Percentiles rank a stretch among this genome's conserved stretches.
Conservation (phyloP, 2,888 invertebrate species). For the Seladonia tumulorum region DNA sequence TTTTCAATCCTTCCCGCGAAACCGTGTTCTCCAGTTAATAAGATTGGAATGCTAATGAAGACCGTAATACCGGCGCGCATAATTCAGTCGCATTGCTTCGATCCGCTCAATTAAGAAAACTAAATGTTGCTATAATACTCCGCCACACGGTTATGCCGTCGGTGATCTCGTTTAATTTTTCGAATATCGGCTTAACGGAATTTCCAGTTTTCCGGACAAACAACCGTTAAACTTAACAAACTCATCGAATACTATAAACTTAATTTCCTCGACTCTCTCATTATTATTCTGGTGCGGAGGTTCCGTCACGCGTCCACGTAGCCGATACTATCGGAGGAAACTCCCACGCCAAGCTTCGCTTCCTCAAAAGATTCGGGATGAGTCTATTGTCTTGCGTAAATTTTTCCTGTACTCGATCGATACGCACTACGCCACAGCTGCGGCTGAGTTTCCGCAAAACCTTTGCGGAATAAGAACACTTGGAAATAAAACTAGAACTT, state of each 20-base stretch:
- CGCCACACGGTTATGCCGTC: not conserved
- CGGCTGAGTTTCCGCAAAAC: not conserved
- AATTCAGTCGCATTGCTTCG: not conserved
- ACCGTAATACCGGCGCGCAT: not conserved
- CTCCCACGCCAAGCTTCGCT: not conserved
- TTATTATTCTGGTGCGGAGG: not conserved
- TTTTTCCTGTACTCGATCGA: not conserved
- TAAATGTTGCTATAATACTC: not conserved
- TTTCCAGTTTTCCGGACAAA: not conserved
- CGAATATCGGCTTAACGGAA: not conserved
- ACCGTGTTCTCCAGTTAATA: not conserved
- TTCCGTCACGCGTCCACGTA: not conserved
- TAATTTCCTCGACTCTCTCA: not conserved
- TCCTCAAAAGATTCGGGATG: not conserved
- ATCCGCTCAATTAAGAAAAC: not conserved
- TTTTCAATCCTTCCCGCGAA: not conserved
- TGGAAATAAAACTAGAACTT: not conserved
- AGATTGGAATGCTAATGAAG: not conserved
- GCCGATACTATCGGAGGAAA: not conserved
- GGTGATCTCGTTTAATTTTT: not conserved
- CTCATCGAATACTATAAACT: not conserved
- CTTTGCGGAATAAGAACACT: not conserved
- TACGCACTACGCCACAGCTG: not conserved
- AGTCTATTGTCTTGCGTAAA: not conserved
- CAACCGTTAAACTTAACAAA: not conserved